Evolutionary conservation across 23 tunicate genomes (phyloP), one percentile per base, ranked within the genome.

Genomic region (Halocynthia roretzi): DNA sequence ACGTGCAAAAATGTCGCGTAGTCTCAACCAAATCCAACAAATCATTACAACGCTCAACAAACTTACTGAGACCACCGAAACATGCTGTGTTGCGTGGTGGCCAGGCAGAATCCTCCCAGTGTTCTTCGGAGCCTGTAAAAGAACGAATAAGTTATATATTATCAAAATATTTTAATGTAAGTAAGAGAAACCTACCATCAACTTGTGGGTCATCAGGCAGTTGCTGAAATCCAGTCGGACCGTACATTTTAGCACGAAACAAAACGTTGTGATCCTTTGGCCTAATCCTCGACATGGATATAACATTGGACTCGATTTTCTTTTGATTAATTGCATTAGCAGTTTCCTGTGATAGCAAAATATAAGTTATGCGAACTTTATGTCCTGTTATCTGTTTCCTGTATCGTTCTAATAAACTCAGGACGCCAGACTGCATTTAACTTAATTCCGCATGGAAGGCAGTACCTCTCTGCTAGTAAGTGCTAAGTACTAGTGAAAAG

Each of bases 21-120:
- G 92, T 92, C 76, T 86, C 92, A 54, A 92, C 92, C 65, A 92
- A 76, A 55, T 92, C 98, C 51, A 92, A 83, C 15, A 86, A 75
- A 68, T 92, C 98, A 75, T 92, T 92, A 76, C 98, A 92, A 68
- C 92, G 57, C 67, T 92, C 92, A 55, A 92, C 98, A 62, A 92
- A 92, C 11, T 87, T 81, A 71, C 88, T 86, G 54, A 92, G 81
- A 14, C 88, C 87, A 20, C 71, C 60, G 80, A 92, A 92, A 61
- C 92, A 86, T n/a, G 76, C 64, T 50, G 62, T 60, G 68, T 78
- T 71, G 62, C 83, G 86, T 11, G 91, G 82, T 23, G 98, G 98
- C 98, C 98, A 92, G 0, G 70, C 68, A 8, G 78, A 74, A 53
- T 74, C 78, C 56, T 74, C 62, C 78, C 78, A 74, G 19, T 74